These are phyloP conservation scores for Rosalia funebris DNA, from an alignment of 2,888 invertebrate species.

Conservation along the genomic window DNA sequence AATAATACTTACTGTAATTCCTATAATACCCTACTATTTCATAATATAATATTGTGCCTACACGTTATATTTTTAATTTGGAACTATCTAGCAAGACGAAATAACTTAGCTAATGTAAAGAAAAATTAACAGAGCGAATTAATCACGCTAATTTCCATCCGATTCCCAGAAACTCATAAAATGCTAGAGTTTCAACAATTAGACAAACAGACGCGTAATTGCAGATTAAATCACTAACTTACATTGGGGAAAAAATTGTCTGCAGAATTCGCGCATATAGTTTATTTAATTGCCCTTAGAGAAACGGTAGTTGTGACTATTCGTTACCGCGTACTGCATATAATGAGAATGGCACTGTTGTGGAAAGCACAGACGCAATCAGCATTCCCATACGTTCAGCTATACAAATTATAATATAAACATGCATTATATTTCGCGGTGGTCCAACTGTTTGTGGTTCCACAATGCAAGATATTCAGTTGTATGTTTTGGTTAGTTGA, in stretches of 20 bases:
- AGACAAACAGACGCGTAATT: too few species aligned
- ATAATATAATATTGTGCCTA: too few species aligned
- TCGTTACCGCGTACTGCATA: conserved; percentile 25
- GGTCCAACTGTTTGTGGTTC: conserved; percentile 2
- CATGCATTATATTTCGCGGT: conserved; percentile 16
- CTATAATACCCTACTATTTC: too few species aligned
- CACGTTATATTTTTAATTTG: too few species aligned
- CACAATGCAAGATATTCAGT: conserved; percentile 9
- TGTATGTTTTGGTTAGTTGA: conserved; percentile 19
- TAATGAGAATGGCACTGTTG: conserved; percentile 24
- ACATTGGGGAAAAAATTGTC: not conserved
- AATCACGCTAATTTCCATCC: too few species aligned
- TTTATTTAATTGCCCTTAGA: conserved; percentile 27
- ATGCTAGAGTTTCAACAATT: too few species aligned
- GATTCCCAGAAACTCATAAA: too few species aligned
- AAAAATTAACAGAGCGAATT: too few species aligned
- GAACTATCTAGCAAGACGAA: too few species aligned
- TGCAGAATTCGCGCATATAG: conserved; percentile 12
- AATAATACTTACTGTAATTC: too few species aligned
- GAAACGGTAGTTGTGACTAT: conserved; percentile 27
- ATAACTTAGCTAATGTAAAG: too few species aligned
- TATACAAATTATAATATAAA: conserved; percentile 24
- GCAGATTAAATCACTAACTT: too few species aligned
- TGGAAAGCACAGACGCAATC: conserved; percentile 19
- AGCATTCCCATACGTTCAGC: conserved; percentile 21